phyloP scores from a whole-genome alignment of 2,113 vertebrate genomes.

The Proterorhinus semilunaris region DNA sequence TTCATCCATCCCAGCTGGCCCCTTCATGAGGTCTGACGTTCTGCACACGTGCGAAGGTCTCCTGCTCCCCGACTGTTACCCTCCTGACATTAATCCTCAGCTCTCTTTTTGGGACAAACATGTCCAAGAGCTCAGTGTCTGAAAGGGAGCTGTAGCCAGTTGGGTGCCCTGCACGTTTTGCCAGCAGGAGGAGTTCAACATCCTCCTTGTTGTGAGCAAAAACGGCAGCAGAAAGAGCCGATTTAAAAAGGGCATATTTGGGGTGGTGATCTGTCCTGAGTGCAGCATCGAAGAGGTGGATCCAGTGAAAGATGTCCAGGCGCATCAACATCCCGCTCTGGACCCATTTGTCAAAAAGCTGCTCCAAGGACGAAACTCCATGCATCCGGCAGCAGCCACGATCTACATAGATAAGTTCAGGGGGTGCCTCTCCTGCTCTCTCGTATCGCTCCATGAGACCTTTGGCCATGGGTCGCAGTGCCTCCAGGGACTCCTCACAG shows the following conservation, averaged over 20 bases:
- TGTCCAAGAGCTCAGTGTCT: neutral
- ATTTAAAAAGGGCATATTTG: neutral
- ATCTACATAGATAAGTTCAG: neutral
- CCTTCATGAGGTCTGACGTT: no score
- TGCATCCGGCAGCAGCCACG: neutral
- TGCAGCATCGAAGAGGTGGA: neutral
- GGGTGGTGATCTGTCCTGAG: neutral
- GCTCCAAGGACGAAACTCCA: neutral
- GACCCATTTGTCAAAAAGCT: neutral
- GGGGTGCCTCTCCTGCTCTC: neutral
- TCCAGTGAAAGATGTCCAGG: neutral
- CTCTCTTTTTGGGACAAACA: neutral
- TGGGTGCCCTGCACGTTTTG: neutral
- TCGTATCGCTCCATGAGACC: neutral
- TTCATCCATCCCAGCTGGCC: no score
- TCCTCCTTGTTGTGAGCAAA: neutral
- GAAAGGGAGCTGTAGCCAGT: neutral
- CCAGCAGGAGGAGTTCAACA: neutral
- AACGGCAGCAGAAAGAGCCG: neutral
- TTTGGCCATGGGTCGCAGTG: neutral
- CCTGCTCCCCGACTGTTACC: neutral
- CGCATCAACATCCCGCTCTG: neutral
- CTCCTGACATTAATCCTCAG: neutral
- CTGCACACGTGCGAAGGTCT: neutral
- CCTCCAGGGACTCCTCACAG: neutral